phyloP scores from a whole-genome alignment of 2,888 invertebrate genomes.

The Matsumyia berberina region DNA sequence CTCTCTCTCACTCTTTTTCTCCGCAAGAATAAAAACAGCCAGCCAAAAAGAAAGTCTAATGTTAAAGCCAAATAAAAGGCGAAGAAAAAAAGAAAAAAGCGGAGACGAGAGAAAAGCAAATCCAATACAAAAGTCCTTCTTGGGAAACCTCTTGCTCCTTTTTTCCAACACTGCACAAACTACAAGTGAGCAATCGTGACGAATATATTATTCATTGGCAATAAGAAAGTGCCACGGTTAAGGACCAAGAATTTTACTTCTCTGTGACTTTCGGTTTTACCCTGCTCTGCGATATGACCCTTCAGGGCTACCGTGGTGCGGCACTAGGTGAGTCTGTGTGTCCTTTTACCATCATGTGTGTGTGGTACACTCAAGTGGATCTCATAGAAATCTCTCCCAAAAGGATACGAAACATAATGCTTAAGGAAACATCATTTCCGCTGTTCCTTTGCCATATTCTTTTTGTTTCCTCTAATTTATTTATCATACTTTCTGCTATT shows the following conservation, averaged over 20 bases:
- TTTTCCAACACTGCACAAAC: constrained; percentile 60
- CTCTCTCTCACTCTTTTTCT: no score
- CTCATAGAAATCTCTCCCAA: constrained; percentile 73
- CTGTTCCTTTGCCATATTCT: constrained; percentile 54
- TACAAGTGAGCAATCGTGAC: constrained; percentile 76
- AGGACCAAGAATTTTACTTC: constrained; percentile 73
- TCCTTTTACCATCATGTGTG: constrained; percentile 37
- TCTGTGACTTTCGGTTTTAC: constrained; percentile 52
- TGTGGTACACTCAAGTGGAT: constrained; percentile 63
- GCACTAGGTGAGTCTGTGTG: constrained; percentile 38
- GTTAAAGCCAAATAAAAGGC: constrained; percentile 71
- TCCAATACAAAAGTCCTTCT: constrained; percentile 67
- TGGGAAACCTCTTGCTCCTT: constrained; percentile 42
- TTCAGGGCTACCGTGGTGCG: constrained; percentile 45
- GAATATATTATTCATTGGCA: constrained; percentile 77
- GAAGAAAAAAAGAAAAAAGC: constrained; percentile 24
- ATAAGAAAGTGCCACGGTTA: constrained; percentile 76
- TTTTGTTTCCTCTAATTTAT: constrained; percentile 67
- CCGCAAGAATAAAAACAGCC: constrained; percentile 63
- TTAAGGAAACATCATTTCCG: constrained; percentile 75
- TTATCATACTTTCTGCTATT: constrained; percentile 55
- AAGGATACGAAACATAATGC: constrained; percentile 75
- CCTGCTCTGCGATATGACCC: constrained; percentile 63
- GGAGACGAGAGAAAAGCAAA: constrained; percentile 40
- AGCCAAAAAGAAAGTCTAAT: constrained; percentile 63